Percentiles rank a stretch among this genome's conserved stretches.
Evolutionary conservation across 2,113 vertebrate species (phyloP).

Genomic region (Chlamydotis undulata): DNA sequence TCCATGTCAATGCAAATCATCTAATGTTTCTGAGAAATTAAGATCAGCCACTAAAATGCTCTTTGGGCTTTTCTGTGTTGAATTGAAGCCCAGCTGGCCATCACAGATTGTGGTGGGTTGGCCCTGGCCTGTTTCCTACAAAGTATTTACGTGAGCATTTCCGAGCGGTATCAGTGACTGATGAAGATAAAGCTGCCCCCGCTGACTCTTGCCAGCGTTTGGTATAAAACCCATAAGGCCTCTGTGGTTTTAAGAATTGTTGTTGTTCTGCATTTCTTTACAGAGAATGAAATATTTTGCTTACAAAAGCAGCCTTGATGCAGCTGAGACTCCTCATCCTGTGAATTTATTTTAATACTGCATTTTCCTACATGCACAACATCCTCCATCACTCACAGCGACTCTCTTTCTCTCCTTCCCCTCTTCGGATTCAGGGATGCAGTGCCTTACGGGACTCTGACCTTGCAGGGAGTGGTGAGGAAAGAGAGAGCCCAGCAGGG

Average conservation of each 20-base stretch:
- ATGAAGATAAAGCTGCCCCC: neutral
- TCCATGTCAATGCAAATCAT: neutral
- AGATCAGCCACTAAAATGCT: neutral
- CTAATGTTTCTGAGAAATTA: neutral
- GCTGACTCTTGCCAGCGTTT: neutral
- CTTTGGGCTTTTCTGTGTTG: neutral
- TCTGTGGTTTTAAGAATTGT: neutral
- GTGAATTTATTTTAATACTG: neutral
- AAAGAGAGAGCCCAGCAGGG: neutral
- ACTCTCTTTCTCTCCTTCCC: neutral
- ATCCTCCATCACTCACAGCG: neutral
- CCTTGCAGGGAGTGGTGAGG: neutral
- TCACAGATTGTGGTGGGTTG: neutral
- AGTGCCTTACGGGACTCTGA: fast-evolving
- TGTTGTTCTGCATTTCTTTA: neutral
- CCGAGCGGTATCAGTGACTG: neutral
- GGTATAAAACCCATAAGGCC: neutral
- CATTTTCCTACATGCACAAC: neutral
- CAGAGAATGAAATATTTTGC: neutral
- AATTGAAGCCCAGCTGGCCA: neutral
- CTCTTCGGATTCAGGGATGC: neutral
- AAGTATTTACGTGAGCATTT: neutral
- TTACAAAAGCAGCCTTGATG: neutral
- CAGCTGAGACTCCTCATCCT: neutral
- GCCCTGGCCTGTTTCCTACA: neutral